These are phyloP conservation scores for Diacarnus erythraeanus DNA, from an alignment of 37 sponge, comb jelly and placozoan species.

Conservation along the genomic window DNA sequence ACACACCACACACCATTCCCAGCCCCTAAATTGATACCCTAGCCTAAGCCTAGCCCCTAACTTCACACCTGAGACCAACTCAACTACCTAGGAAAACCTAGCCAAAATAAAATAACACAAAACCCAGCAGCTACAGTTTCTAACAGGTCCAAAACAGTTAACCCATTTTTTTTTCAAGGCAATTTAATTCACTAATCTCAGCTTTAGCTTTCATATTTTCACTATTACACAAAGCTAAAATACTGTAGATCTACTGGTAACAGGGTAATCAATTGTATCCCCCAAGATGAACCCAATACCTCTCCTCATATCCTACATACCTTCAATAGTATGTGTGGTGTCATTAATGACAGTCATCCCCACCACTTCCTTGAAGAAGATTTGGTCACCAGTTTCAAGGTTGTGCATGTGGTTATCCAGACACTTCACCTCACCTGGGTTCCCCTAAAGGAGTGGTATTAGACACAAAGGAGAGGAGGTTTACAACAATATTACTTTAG, in stretches of 20 bases:
- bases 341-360: constrained; percentile 92
- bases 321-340: constrained; percentile 58
- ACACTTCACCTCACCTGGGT: constrained; percentile 79
- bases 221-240: no score
- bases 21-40: no score
- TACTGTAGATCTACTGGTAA: not conserved
- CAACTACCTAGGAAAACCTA: no score
- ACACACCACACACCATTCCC: no score
- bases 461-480: not conserved
- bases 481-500: constrained; percentile 54
- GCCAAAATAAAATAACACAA: no score
- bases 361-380: constrained; percentile 84
- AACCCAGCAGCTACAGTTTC: no score
- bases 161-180: no score
- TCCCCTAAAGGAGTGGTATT: constrained; percentile 39
- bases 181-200: no score
- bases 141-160: no score
- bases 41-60: no score
- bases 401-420: constrained; percentile 77
- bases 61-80: no score
- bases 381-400: constrained; percentile 75
- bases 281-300: not conserved
- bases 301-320: constrained; percentile 33
- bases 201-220: no score
- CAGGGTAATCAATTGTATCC: not conserved